phyloP scores from a whole-genome alignment of 2,797 vertebrate genomes.

The Tadarida brasiliensis region DNA sequence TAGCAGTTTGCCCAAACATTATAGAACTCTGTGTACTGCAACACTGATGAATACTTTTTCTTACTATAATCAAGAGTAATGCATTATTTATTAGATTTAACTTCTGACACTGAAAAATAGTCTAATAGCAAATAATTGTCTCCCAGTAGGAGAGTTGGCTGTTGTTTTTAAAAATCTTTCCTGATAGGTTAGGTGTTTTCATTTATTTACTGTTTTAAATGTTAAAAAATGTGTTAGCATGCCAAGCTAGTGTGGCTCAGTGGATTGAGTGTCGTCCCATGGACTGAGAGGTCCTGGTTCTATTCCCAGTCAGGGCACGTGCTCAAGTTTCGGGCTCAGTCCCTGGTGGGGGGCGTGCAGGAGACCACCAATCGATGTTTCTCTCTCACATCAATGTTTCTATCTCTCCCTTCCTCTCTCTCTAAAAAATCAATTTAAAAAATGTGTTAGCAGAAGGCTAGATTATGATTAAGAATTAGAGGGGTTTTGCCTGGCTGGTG shows the following conservation, averaged over 20 bases:
- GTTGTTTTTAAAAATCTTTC: conserved; percentile 1
- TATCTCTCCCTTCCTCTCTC: no score
- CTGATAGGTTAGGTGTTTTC: not conserved
- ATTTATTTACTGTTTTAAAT: not conserved
- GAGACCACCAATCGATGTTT: no score
- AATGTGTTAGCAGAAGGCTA: conserved; percentile 35
- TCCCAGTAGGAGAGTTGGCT: not conserved
- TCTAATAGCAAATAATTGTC: conserved; percentile 2
- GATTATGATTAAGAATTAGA: conserved; percentile 51
- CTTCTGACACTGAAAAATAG: conserved; percentile 9
- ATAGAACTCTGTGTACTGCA: not conserved
- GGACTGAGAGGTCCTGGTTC: no score
- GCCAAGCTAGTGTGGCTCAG: no score
- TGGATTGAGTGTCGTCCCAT: no score
- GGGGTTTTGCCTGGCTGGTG: not conserved
- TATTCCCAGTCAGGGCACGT: no score
- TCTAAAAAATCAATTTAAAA: not conserved
- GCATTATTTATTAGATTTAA: conserved; percentile 27
- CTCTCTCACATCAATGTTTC: no score
- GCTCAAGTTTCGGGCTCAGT: no score
- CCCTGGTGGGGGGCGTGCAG: no score
- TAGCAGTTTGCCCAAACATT: not conserved
- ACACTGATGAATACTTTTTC: conserved; percentile 8
- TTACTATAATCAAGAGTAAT: conserved; percentile 11
- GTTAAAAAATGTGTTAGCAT: not conserved